Evolutionary conservation across 2,888 invertebrate species (phyloP), one percentile per base, ranked within the genome.

Genomic region (Palloptera scutellata): DNA sequence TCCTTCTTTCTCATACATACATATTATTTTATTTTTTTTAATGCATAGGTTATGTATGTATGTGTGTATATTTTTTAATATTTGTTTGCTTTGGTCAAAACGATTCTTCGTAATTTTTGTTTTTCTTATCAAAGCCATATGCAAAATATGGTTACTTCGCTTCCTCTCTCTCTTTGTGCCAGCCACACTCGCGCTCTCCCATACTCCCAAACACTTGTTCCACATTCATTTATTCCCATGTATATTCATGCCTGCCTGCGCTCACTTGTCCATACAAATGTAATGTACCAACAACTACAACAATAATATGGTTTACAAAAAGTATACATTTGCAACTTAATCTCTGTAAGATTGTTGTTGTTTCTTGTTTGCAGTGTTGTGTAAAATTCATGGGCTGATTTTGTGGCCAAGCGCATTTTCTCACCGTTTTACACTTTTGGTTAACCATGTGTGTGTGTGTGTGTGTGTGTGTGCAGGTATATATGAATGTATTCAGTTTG

Each of bases 341-440:
- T 70, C 64, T 69, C 64, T 69, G 70, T 61, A 68, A 70, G 66
- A 54, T 70, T 66, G 68, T 70, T 69, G 62, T 62, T 68, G n/a
- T n/a, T 48, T n/a, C 51, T 64, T 63, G 61, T 64, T 64, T 61
- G 64, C 57, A 65, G 67, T n/a, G n/a, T 60, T 60, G 69, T 69
- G 65, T 71, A 59, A 64, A 71, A 71, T 65, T 71, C 67, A 69
- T 71, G 69, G 62, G 65, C 54, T 48, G 48, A 9, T 13, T 13
- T 15, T 48, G 48, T 15, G 10, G 48, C 15, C 48, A 48, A 48
- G 48, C 48, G 48, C 48, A 15, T 15, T 48, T 48, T 15, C 15
- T 13, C 48, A 15, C n/a, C 15, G 12, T 15, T 15, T 13, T 4
- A n/a, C n/a, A 5, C 48, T n/a, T 48, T 5, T 48, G 4, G 48